These are phyloP conservation scores for Tyrannus savana DNA, from an alignment of 2,113 vertebrate genomes.

Conservation along the genomic window DNA sequence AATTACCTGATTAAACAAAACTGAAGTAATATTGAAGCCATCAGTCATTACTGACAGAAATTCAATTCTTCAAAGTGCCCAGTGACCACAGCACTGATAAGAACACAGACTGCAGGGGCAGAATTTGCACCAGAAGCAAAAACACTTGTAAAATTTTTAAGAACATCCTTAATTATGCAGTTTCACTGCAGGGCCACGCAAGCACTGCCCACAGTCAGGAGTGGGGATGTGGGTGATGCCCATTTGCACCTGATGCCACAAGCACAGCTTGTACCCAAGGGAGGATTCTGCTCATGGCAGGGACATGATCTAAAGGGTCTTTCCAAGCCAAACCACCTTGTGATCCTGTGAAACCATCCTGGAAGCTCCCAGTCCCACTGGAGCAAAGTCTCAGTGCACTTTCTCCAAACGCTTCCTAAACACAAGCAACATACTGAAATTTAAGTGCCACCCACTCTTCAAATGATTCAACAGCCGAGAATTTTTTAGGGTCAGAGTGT, in stretches of 20 bases:
- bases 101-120: not conserved
- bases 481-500: not conserved
- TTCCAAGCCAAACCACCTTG: not conserved
- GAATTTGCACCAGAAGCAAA: not conserved
- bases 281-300: not conserved
- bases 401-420: not conserved
- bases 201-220: no score
- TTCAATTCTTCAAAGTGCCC: not conserved
- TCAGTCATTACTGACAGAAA: not conserved
- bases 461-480: not conserved
- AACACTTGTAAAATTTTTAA: not conserved
- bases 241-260: not conserved
- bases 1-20: not conserved
- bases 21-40: not conserved
- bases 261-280: not conserved
- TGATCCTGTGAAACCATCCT: not conserved
- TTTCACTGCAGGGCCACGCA: not conserved
- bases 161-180: not conserved
- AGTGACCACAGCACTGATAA: not conserved
- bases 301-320: not conserved
- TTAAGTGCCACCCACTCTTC: not conserved
- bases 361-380: not conserved
- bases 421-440: not conserved
- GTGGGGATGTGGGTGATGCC: fast-evolving
- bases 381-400: no score